A percentile compares a stretch with the other conserved stretches of the same genome.
Conservation (phyloP, 2,113 vertebrate species). For the Gorsachius goisagi region DNA sequence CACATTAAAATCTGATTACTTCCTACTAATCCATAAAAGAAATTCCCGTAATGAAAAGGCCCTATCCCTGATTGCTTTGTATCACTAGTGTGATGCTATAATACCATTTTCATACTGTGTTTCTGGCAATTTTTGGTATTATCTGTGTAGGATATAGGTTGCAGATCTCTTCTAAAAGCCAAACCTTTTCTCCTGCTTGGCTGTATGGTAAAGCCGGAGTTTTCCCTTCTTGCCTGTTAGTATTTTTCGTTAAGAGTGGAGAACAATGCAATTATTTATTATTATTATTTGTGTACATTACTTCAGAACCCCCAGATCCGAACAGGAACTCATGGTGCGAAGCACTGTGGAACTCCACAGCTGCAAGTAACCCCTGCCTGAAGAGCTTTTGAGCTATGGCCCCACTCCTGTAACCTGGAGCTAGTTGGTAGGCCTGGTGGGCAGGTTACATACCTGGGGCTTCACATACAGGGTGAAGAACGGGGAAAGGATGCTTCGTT, state of each 20-base stretch:
- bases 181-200: neutral
- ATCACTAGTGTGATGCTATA: neutral
- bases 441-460: neutral
- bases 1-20: neutral
- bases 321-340: neutral
- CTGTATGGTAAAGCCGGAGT: neutral
- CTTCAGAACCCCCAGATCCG: neutral
- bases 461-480: neutral
- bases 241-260: neutral
- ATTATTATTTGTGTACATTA: neutral
- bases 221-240: neutral
- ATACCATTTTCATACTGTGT: neutral
- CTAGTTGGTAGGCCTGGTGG: neutral
- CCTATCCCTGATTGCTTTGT: neutral
- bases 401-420: neutral
- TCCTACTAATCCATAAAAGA: neutral
- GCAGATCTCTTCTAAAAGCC: neutral
- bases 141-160: neutral
- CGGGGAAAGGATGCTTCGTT: neutral
- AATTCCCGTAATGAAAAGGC: neutral
- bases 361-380: neutral
- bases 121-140: neutral
- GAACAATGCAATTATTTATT: neutral
- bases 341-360: neutral
- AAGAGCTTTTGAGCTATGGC: constrained; percentile 23